Conservation (phyloP, 2,797 vertebrate genomes). For the Semaprochilodus insignis region DNA sequence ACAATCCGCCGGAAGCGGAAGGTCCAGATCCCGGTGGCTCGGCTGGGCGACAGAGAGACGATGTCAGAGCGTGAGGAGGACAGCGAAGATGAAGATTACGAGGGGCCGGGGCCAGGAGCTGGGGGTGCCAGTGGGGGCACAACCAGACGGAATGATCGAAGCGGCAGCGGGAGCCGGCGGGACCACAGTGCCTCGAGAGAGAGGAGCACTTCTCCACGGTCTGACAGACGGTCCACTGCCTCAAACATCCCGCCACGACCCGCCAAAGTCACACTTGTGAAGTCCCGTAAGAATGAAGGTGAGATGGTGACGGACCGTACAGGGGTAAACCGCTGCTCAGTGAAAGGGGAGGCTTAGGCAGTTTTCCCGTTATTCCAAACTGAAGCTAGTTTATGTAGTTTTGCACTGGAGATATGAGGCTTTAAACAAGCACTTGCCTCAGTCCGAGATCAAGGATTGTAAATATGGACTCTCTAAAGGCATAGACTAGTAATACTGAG, state of each 20-base stretch:
- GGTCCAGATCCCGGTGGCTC: conserved; percentile 91
- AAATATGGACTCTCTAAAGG: too few relatives aligned
- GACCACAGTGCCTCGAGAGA: conserved; percentile 93
- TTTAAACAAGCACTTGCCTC: too few relatives aligned
- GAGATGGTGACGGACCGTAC: background rate
- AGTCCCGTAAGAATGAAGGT: conserved; percentile 98
- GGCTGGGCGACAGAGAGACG: conserved; percentile 88
- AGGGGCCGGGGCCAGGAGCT: conserved; percentile 76
- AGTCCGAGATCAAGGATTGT: too few relatives aligned
- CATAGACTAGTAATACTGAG: too few relatives aligned
- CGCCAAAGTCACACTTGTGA: conserved; percentile 95
- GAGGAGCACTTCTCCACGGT: conserved; percentile 91
- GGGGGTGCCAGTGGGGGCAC: conserved; percentile 83
- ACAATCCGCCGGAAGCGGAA: conserved; percentile 97
- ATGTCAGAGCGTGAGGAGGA: conserved; percentile 95
- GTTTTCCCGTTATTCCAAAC: too few relatives aligned
- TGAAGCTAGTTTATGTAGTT: too few relatives aligned
- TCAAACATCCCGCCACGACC: conserved; percentile 90
- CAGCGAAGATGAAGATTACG: conserved; percentile 93
- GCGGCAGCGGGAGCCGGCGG: conserved; percentile 78
- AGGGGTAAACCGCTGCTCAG: background rate
- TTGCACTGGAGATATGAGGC: background rate
- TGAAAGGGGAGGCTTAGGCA: too few relatives aligned
- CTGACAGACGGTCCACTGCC: conserved; percentile 88
- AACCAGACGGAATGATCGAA: conserved; percentile 74